Base-by-base conservation (phyloP, 2,113 vertebrate species). In the Anas platyrhynchos region DNA sequence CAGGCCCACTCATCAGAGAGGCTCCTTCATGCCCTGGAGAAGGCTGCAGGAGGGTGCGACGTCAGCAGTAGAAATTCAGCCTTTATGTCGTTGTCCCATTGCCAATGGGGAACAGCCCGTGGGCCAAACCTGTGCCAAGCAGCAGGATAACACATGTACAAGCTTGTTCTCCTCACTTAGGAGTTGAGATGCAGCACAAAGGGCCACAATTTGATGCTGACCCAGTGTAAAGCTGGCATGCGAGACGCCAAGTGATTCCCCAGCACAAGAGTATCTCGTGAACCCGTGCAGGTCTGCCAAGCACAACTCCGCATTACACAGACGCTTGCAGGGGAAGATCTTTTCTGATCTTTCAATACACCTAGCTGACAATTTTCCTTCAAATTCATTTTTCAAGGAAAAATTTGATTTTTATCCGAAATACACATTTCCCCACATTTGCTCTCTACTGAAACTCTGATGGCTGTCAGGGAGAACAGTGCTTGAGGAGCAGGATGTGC, bases 1-100 rank as follows among this genome's bases (percentile, higher is more conserved):
- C 29, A 11, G 34, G 7, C 1, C 9, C 3, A 1, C 29, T 88
- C 11, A 3, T 21, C 43, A 79, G 25, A 56, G 34, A 79, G 15
- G 48, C 32, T 16, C 36, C 18, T 56, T 65, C 32, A 11, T 0
- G 3, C 4, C 12, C 73, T 32, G 26, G 22, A 83, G 63, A 38
- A 68, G 31, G 71, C 79, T 78, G 38, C 44, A 85, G 32, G 11
- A 79, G 15, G n/a, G 9, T 54, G 6, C n/a, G 29, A 63, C 83
- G 38, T 8, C 20, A 66, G 18, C 16, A 20, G 32, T 11, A 61
- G 25, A 13, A 21, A 76, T 48, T 16, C 8, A n/a, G 20, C 25
- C 23, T 38, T 0, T 0, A 78, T 27, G 31, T 31, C 21, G 7
- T 13, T 3, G 1, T 27, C 29, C 18, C 65, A 7, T 20, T 5